Conservation (phyloP, 30 jellyfish, hydroid and myxozoan genomes). For the Mastigias papua region DNA sequence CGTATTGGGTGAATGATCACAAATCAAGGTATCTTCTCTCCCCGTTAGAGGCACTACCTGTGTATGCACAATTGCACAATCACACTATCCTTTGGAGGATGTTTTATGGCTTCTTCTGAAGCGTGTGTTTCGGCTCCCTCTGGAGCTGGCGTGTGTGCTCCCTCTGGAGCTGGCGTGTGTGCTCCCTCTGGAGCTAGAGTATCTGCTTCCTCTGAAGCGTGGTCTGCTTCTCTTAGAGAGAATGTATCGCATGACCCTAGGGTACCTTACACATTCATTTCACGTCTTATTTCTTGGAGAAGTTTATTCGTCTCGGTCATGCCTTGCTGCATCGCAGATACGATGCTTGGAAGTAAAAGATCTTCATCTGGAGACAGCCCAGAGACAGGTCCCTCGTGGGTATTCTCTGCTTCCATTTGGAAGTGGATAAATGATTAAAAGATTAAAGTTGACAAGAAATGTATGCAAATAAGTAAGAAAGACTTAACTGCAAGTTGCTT, state of each 20-base stretch:
- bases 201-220: neutral
- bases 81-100: neutral
- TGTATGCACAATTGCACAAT: too few species aligned
- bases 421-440: neutral
- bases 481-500: neutral
- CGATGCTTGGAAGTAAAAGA: neutral
- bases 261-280: neutral
- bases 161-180: conserved; percentile 20
- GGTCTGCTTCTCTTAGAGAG: neutral
- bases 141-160: conserved; percentile 20
- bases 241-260: neutral
- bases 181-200: conserved; percentile 13
- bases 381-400: neutral
- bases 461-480: neutral
- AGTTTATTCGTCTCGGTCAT: neutral
- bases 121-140: conserved; percentile 3
- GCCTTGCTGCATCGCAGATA: conserved; percentile 8
- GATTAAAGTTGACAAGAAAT: neutral
- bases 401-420: neutral
- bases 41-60: too few species aligned
- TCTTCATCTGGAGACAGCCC: neutral
- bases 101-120: neutral
- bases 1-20: too few species aligned
- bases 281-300: neutral
- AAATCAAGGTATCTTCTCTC: too few species aligned